Evolutionary conservation across 2,888 invertebrate genomes (phyloP), one percentile per base, ranked within the genome.

Genomic region (Pristionchus maxplancki): DNA sequence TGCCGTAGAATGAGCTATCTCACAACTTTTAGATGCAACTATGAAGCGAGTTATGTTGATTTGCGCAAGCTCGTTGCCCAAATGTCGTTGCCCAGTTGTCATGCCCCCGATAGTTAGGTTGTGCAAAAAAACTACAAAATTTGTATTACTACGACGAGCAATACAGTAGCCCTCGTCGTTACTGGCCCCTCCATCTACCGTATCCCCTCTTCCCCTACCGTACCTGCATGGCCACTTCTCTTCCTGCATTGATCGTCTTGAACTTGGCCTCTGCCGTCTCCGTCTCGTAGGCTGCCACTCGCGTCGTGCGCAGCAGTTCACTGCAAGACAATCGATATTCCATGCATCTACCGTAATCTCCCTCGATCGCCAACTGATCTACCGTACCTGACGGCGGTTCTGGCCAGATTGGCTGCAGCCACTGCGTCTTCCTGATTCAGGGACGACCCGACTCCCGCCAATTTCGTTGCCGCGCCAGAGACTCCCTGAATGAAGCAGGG

Each of bases 371-470:
- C 62, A 74, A 67, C 53, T 83, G 37, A 28, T 40, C 37, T 40
- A 28, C 91, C 17, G 74, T 87, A 87, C 87, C 87, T 78, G 58
- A 87, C 74, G 15, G 88, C 83, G 17, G 83, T 40, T 97, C 95
- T 97, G 1, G 98, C 98, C 95, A 98, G 96, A 95, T 99, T 98
- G 85, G 98, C 98, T 1, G 98, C 98, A 3, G 97, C 97, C 28
- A 98, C 98, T 91, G 98, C 97, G 95, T 98, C 98, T 50, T 98
- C 97, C 95, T 98, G 98, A 15, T 89, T 74, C 95, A 97, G 97
- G 92, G 97, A 97, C 94, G 97, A 53, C 98, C 98, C 48, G 98
- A 98, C 90, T 15, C 62, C n/a, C 28, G 89, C 89, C 40, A 92
- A 83, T 37, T 90, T 86, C 40, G 84, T 81, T 34, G 87, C 87